Base-by-base conservation (phyloP, 1,140 invertebrate species). In the Cylas formicarius region DNA sequence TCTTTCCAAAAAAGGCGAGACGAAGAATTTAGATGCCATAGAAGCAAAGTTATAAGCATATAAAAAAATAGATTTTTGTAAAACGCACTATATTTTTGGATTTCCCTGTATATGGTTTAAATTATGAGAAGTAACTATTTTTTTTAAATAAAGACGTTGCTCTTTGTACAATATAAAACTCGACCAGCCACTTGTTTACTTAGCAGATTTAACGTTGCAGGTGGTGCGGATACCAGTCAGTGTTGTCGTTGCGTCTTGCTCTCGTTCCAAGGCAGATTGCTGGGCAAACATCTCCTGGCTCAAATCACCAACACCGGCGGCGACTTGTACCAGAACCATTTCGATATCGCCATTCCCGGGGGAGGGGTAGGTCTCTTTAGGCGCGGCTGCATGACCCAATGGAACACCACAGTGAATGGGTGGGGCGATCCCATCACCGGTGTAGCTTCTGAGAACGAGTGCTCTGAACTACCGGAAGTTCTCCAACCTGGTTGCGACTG, bases 401-500 rank as follows among this genome's bases (percentile, higher is more conserved):
- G 32, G 32, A 34, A 34, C 14, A 20, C 32, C 21, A 16, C 32
- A 11, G 32, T 10, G 3, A 4, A 5, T 4, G 32, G 32, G 3
- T 34, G 32, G 32, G 32, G 32, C 4, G 17, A 16, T n/a, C n/a
- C n/a, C n/a, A n/a, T n/a, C n/a, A n/a, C n/a, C n/a, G 37, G 37
- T 18, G 37, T 39, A 0, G 13, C 22, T 26, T 26, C 37, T 3
- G 8, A 10, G 13, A 19, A 28, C 8, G 47, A 49, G 10, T 44
- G 47, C 21, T 19, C 16, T 7, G 34, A 49, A 31, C 21, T 49
- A 3, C 40, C 47, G 4, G 40, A 13, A 23, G 35, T 32, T 7
- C 23, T 44, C 5, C 47, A 49, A 26, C 33, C 19, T 10, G 47
- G 47, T 6, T 49, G 47, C 28, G 23, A 19, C 14, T 44, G 38